Conservation (phyloP, 2,113 vertebrate genomes). For the Barbus barbus region DNA sequence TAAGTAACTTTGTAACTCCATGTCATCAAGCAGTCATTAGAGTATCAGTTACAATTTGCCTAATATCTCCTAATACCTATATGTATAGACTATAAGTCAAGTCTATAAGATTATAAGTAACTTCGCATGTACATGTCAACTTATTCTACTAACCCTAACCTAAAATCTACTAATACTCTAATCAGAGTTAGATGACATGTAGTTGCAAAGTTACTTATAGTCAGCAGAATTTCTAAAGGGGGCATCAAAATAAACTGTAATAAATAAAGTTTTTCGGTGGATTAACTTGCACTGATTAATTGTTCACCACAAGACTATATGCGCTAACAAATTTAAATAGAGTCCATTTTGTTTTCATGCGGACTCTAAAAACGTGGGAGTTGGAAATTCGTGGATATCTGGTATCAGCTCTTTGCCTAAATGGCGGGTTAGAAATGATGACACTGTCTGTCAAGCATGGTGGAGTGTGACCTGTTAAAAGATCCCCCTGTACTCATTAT, state of each 20-base stretch:
- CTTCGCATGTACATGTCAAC: too few relatives aligned
- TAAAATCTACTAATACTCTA: neutral
- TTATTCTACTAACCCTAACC: neutral
- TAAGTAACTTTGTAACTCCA: too few relatives aligned
- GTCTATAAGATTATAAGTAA: too few relatives aligned
- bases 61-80: too few relatives aligned
- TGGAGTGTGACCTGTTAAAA: slow-evolving; percentile 72
- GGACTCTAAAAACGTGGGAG: neutral
- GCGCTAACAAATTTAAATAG: neutral
- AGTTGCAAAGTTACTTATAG: neutral
- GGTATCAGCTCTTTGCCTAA: neutral
- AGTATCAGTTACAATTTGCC: too few relatives aligned
- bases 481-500: slow-evolving; percentile 74
- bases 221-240: neutral
- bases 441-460: slow-evolving; percentile 33
- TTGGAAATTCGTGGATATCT: neutral
- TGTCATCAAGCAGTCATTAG: too few relatives aligned
- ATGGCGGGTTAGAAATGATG: neutral
- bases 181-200: neutral
- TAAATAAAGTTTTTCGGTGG: neutral
- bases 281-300: neutral
- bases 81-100: too few relatives aligned
- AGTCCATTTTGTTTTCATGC: neutral
- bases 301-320: neutral
- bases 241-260: neutral